A percentile compares a stretch with the other conserved stretches of the same genome.
These are phyloP conservation scores for Lophius piscatorius DNA, from an alignment of 2,113 vertebrate genomes.

Conservation along the genomic window DNA sequence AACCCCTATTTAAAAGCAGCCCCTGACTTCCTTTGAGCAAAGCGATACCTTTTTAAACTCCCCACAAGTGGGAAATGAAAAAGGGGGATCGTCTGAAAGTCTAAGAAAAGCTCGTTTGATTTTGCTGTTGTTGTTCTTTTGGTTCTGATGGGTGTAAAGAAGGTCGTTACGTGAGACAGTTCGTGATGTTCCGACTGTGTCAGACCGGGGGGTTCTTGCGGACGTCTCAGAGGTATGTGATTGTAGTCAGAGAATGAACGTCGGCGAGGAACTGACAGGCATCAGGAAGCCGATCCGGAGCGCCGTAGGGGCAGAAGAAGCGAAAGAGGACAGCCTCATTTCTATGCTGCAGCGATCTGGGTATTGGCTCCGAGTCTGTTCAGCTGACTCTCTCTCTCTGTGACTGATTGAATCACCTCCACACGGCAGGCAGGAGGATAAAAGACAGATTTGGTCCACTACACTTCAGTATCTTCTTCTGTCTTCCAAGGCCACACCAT, in stretches of 20 bases:
- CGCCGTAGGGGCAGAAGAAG: too few relatives aligned
- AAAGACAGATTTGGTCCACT: conserved; percentile 41
- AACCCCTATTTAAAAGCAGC: conserved; percentile 50
- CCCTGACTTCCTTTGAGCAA: conserved; percentile 29
- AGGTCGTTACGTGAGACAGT: conserved; percentile 33
- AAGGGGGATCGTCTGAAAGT: conserved; percentile 23
- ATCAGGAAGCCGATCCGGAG: conserved; percentile 61
- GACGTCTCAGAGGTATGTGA: conserved; percentile 20
- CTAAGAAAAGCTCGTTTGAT: conserved; percentile 2
- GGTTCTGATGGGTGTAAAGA: conserved; percentile 6
- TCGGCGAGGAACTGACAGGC: conserved; percentile 59
- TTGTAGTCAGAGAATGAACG: conserved; percentile 27
- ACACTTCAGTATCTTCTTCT: conserved; percentile 23
- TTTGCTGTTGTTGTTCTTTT: conserved; percentile 29
- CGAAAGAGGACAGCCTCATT: conserved; percentile 56
- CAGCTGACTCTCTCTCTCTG: conserved; percentile 42
- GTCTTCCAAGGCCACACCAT: conserved; percentile 45
- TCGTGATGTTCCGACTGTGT: conserved; percentile 5
- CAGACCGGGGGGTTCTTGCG: conserved; percentile 12
- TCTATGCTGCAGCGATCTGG: conserved; percentile 37
- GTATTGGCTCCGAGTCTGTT: conserved; percentile 60
- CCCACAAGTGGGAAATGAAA: conserved; percentile 32
- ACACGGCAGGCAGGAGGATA: conserved; percentile 41
- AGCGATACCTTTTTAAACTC: conserved; percentile 33
- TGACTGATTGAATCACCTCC: conserved; percentile 41